Base-by-base conservation (phyloP, 2,797 vertebrate species). In the Characodon lateralis region DNA sequence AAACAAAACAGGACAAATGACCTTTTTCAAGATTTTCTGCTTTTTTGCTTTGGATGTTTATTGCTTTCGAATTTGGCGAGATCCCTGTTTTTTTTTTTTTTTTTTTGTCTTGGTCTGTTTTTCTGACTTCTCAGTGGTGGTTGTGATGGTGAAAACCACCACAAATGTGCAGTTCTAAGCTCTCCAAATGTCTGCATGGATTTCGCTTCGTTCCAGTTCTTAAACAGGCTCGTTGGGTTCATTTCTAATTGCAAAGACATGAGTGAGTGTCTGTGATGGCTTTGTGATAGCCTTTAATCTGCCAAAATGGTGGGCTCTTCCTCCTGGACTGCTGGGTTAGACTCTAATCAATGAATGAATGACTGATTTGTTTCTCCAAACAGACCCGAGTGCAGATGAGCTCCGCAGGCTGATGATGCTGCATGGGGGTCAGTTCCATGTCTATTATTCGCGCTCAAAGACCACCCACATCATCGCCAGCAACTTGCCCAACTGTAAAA, bases 391-490 rank as follows among this genome's bases (percentile, higher is more conserved):
- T 91, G 97, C 97, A 85, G 97, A 98, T 84, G 98, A 99, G 87
- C 95, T 99, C 72, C 97, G 97, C 82, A 95, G 95, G 83, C 92
- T 99, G 77, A 99, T 99, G 98, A 97, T 98, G 97, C 91, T 98
- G 83, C 98, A 99, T 61, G 98, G 98, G 26, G 98, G 98, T 48
- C 98, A 99, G 83, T 99, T 97, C 90, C 98, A 99, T 71, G 39
- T 96, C 35, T 99, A 99, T 92, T 99, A 98, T 91, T 97, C 98
- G 16, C 96, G 95, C 88, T 97, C 97, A 81, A 98, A 98, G 95
- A 99, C 97, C 92, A 99, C 98, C 55, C 98, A 99, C 91, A 98
- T 99, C 91, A 98, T 99, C 76, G 96, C 98, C 86, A 97, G 95
- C 87, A 99, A 99, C 94, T 95, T 99, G 92, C 97, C 98, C 88